phyloP scores from a whole-genome alignment of 2,797 vertebrate genomes.

The Phrynocephalus forsythii region DNA sequence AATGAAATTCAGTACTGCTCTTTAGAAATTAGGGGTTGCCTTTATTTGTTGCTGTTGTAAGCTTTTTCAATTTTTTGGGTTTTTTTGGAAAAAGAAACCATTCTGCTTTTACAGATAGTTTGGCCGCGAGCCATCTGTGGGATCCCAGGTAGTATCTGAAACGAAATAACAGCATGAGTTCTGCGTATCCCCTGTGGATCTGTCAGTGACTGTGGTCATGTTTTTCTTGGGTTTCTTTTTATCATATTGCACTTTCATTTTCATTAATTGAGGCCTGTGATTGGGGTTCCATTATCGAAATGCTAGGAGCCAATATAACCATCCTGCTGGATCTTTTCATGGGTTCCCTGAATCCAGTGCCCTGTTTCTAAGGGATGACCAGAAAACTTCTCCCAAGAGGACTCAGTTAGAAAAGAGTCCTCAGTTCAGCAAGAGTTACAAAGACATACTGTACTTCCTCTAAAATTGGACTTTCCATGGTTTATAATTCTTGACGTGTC shows the following conservation, averaged over 20 bases:
- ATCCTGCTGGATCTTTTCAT: background rate
- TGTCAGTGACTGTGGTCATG: background rate
- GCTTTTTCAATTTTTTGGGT: background rate
- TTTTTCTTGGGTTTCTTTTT: background rate
- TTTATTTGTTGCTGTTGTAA: background rate
- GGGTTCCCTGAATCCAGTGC: background rate
- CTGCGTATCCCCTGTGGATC: background rate
- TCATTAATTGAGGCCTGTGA: background rate
- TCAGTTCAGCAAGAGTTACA: background rate
- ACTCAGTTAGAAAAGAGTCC: background rate
- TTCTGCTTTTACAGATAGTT: conserved; percentile 6
- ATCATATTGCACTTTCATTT: background rate
- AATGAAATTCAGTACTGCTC: background rate
- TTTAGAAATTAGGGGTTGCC: conserved; percentile 18
- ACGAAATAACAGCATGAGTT: background rate
- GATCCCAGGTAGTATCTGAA: background rate
- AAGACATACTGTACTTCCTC: background rate
- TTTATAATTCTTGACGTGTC: background rate
- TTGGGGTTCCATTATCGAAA: background rate
- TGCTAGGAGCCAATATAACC: background rate
- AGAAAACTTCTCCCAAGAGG: background rate
- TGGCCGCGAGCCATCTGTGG: background rate
- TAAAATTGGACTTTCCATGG: background rate
- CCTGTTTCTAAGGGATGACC: no score
- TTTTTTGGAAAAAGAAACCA: no score